Conservation (phyloP, 1,140 invertebrate species). For the Camponotus pennsylvanicus region DNA sequence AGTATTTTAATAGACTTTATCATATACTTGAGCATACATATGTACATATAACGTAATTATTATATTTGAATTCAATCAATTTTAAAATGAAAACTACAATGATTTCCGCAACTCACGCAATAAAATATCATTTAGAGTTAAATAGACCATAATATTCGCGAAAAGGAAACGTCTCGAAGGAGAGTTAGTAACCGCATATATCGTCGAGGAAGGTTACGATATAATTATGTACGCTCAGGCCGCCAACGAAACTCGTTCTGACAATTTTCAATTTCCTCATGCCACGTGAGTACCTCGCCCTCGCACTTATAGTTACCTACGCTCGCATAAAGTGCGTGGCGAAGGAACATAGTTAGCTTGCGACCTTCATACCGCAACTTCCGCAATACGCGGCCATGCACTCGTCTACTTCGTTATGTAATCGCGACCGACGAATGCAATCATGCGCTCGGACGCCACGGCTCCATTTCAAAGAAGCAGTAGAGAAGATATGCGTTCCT, state of each 20-base stretch:
- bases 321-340: constrained; percentile 53
- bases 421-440: constrained; percentile 63
- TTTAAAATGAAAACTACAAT: neutral
- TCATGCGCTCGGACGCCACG: constrained; percentile 50
- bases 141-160: constrained; percentile 19
- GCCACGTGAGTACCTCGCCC: constrained; percentile 48
- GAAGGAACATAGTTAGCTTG: constrained; percentile 48
- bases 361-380: constrained; percentile 60
- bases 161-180: neutral
- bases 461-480: constrained; percentile 50
- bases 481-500: constrained; percentile 30
- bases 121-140: constrained; percentile 28
- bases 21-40: too few species aligned
- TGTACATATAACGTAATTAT: too few species aligned
- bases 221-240: constrained; percentile 53
- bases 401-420: constrained; percentile 63
- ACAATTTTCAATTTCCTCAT: constrained; percentile 63
- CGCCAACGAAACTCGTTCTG: constrained; percentile 58
- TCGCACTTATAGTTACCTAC: constrained; percentile 36
- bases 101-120: neutral
- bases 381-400: constrained; percentile 35
- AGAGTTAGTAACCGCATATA: constrained; percentile 45
- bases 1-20: neutral
- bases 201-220: constrained; percentile 44
- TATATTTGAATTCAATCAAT: too few species aligned